Percentiles rank a stretch among this genome's conserved stretches.
These are phyloP conservation scores for Argyra leucocephala DNA, from an alignment of 2,888 invertebrate species.

Conservation along the genomic window DNA sequence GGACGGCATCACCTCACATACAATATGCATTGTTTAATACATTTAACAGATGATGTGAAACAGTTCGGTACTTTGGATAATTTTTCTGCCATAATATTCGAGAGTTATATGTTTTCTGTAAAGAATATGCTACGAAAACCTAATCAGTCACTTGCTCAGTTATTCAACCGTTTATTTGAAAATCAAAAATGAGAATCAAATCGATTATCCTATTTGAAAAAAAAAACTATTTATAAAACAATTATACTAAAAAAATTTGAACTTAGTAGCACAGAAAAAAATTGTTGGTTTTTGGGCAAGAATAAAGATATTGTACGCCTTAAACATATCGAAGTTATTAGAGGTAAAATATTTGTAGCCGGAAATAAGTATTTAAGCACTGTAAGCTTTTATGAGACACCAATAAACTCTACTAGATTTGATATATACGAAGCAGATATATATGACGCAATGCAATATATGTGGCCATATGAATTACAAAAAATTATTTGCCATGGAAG, in stretches of 20 bases:
- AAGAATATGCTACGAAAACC: slow-evolving; percentile 12
- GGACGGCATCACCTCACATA: slow-evolving; percentile 22
- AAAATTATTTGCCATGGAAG: slow-evolving; percentile 13
- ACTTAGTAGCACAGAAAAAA: not conserved
- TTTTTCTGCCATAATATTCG: slow-evolving; percentile 26
- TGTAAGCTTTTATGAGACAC: not conserved
- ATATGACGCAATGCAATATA: not conserved
- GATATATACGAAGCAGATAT: slow-evolving; percentile 8
- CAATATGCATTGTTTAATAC: slow-evolving; percentile 27
- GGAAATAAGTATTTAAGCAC: not conserved
- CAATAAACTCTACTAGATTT: not conserved
- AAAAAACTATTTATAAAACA: slow-evolving; percentile 12
- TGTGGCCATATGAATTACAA: slow-evolving; percentile 8
- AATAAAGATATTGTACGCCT: not conserved
- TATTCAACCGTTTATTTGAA: slow-evolving; percentile 22
- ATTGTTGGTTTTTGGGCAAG: not conserved
- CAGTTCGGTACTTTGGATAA: slow-evolving; percentile 23
- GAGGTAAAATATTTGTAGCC: not conserved
- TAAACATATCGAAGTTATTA: not conserved
- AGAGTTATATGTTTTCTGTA: slow-evolving; percentile 20
- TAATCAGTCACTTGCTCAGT: slow-evolving; percentile 24
- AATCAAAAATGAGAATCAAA: slow-evolving; percentile 10
- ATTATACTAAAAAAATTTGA: not conserved
- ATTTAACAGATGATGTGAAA: slow-evolving; percentile 24
- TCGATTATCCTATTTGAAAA: not conserved